Evolutionary conservation across 2,888 invertebrate genomes (phyloP), one percentile per base, ranked within the genome.

Genomic region (Andrena chrysosceles): DNA sequence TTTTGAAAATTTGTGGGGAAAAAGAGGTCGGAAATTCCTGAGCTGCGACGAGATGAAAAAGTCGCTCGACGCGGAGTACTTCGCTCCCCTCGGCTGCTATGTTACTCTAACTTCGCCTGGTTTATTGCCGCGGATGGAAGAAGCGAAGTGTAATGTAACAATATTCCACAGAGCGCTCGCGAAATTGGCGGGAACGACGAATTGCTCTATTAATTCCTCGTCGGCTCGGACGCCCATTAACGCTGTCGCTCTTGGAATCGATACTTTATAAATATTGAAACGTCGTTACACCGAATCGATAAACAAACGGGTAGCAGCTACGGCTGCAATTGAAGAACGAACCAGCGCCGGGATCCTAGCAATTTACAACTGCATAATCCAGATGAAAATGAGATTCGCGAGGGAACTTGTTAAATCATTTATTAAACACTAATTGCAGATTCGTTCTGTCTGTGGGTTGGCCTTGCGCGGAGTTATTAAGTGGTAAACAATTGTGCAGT

Each of bases 261-360:
- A 68, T 68, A 56, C 54, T 56, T 16, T 23, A 68, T 68, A 68
- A 68, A 68, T 68, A 68, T 68, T 56, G 33, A 16, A 56, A 13
- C 56, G 20, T 56, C 56, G 23, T 60, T 60, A 60, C 31, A n/a
- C 10, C 56, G 56, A 56, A 56, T 56, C 56, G 56, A 56, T 56
- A 56, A 60, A 60, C n/a, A 31, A 60, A 60, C n/a, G 2, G n/a
- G 31, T 8, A 5, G 16, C 60, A 16, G n/a, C 31, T 31, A n/a
- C 23, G 23, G 23, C 26, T 23, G 23, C 7, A n/a, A 20, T 60
- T 33, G 60, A n/a, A 60, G 60, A 60, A 60, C 31, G 33, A 7
- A n/a, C n/a, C n/a, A n/a, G 2, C 60, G n/a, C 7, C 6, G 29
- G n/a, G 2, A 7, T n/a, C 42, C 13, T n/a, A 16, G 35, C 10